These are phyloP conservation scores for Platichthys stellatus DNA, from an alignment of 2,113 vertebrate genomes.

Conservation along the genomic window DNA sequence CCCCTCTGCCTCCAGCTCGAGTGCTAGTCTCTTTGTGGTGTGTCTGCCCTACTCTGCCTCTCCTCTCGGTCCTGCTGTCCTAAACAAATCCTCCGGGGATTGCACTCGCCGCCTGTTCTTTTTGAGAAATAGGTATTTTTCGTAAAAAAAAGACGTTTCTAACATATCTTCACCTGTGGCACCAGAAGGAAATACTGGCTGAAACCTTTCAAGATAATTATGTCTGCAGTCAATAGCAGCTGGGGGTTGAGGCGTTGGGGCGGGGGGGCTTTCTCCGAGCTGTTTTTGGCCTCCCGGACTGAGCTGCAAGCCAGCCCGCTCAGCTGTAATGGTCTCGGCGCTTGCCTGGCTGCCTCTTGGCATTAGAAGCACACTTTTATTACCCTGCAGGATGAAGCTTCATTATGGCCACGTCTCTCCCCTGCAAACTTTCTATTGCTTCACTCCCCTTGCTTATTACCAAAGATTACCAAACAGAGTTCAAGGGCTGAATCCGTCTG, in stretches of 20 bases:
- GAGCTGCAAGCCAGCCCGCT: conserved; percentile 60
- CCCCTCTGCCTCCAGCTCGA: not conserved
- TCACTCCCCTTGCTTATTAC: conserved; percentile 53
- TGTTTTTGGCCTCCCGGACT: conserved; percentile 64
- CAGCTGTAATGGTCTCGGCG: conserved; percentile 75
- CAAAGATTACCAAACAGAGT: conserved; percentile 71
- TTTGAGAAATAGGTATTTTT: conserved; percentile 26
- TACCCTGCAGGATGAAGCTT: conserved; percentile 71
- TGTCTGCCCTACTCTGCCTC: conserved; percentile 25
- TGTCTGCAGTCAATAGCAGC: conserved; percentile 45
- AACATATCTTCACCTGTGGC: conserved; percentile 57
- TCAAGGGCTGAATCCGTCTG: conserved; percentile 53
- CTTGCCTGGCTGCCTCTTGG: conserved; percentile 72
- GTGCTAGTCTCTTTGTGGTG: conserved; percentile 8
- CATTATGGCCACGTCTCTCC: conserved; percentile 64
- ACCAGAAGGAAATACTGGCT: conserved; percentile 40
- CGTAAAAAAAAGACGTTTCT: conserved; percentile 29
- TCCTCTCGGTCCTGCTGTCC: conserved; percentile 32
- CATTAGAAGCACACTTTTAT: conserved; percentile 76
- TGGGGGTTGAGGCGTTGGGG: not conserved
- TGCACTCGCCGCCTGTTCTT: conserved; percentile 30
- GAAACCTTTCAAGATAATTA: conserved; percentile 52
- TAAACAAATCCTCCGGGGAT: conserved; percentile 42
- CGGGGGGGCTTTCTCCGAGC: conserved; percentile 22
- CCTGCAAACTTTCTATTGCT: conserved; percentile 64